phyloP scores from a whole-genome alignment of 1,140 invertebrate species.

The Palaemon carinicauda region DNA sequence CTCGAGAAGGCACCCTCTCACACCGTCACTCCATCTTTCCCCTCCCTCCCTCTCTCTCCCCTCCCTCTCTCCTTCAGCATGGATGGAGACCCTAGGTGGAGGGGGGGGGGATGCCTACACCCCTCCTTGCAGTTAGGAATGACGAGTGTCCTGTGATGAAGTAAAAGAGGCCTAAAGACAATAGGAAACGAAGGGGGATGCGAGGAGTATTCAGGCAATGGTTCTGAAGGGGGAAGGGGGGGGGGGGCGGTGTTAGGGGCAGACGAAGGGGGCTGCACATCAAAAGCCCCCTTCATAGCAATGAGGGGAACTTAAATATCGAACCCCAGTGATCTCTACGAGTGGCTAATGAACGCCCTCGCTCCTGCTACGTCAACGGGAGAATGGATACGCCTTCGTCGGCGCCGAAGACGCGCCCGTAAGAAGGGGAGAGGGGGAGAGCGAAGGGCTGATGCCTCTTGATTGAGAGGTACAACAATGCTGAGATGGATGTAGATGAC shows the following conservation, averaged over 20 bases:
- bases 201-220: not conserved
- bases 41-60: no score
- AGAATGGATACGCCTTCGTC: not conserved
- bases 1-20: not conserved
- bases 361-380: not conserved
- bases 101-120: not conserved
- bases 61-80: not conserved
- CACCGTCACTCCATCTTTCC: not conserved
- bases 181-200: not conserved
- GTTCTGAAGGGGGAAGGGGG: no score
- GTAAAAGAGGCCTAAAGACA: not conserved
- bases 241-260: no score
- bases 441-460: not conserved
- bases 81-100: no score
- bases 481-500: no score
- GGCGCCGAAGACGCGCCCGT: no score
- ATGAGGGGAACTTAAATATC: not conserved
- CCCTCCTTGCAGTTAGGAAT: not conserved
- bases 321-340: conserved; percentile 7
- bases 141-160: conserved; percentile 2
- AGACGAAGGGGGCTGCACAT: no score
- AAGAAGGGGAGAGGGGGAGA: not conserved
- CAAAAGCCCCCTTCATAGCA: no score
- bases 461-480: not conserved
- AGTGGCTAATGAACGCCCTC: not conserved